A percentile compares a stretch with the other conserved stretches of the same genome.
Evolutionary conservation across 2,888 invertebrate genomes (phyloP).

Genomic region (Sarcophaga variegata): DNA sequence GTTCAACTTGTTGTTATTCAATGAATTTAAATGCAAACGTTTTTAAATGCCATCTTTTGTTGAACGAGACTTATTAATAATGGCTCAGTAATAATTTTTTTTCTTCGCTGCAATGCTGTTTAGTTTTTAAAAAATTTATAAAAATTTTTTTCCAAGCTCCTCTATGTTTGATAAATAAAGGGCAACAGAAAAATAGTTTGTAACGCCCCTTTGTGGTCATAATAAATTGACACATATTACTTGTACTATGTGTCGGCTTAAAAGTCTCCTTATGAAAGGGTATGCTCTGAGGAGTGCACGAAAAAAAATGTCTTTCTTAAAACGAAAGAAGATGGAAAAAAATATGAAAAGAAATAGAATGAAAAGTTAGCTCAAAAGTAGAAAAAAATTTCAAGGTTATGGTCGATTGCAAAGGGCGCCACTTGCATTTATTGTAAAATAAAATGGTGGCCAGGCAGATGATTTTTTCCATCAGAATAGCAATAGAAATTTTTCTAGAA

Average conservation of each 20-base stretch:
- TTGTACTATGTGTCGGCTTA: constrained; percentile 63
- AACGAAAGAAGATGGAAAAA: constrained; percentile 41
- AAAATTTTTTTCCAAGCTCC: background rate
- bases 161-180: background rate
- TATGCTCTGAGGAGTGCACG: constrained; percentile 8
- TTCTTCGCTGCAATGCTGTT: constrained; percentile 39
- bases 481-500: no score
- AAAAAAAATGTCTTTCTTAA: constrained; percentile 67
- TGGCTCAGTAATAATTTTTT: background rate
- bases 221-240: constrained; percentile 70
- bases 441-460: no score
- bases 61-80: background rate
- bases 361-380: background rate
- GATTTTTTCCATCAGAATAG: no score
- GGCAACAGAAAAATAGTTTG: background rate
- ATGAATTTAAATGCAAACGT: constrained; percentile 52
- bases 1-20: background rate
- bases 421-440: background rate
- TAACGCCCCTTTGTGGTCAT: constrained; percentile 70
- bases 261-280: constrained; percentile 61
- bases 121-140: constrained; percentile 7
- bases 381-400: background rate
- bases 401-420: background rate
- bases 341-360: background rate
- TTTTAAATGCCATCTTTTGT: background rate